phyloP scores from a whole-genome alignment of 2,888 invertebrate genomes.

The Acanthosepion esculentum region DNA sequence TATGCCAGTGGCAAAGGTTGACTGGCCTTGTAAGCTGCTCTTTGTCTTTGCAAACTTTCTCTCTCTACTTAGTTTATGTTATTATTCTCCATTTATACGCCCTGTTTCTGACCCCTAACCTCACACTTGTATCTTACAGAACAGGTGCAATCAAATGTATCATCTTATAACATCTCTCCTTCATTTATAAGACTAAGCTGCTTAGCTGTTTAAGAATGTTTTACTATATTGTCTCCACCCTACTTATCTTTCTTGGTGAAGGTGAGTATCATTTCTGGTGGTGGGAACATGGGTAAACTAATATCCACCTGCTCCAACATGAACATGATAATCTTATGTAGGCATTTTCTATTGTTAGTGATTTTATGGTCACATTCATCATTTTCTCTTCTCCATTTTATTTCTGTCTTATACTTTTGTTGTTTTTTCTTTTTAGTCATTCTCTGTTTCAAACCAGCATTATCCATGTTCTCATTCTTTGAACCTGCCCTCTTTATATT shows the following conservation, averaged over 20 bases:
- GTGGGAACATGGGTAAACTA: neutral
- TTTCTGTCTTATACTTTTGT: neutral
- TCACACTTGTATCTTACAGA: neutral
- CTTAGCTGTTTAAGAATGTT: neutral
- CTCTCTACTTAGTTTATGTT: neutral
- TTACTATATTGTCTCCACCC: neutral
- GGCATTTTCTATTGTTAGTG: neutral
- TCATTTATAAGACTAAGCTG: neutral
- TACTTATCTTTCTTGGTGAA: neutral
- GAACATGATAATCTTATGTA: neutral
- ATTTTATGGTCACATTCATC: too few relatives aligned
- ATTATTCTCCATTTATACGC: neutral
- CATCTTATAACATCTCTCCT: neutral
- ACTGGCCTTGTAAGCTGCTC: neutral
- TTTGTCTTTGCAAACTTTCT: neutral
- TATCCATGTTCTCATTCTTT: neutral
- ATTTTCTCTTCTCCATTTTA: neutral
- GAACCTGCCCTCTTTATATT: neutral
- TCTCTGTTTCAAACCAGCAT: neutral
- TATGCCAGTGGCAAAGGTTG: neutral
- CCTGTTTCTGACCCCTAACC: neutral
- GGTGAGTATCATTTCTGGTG: neutral
- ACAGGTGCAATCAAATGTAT: conserved; percentile 5
- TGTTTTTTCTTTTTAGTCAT: neutral
- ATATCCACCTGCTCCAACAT: neutral